phyloP scores from a whole-genome alignment of 2,888 invertebrate genomes.

The Acleris cristana region DNA sequence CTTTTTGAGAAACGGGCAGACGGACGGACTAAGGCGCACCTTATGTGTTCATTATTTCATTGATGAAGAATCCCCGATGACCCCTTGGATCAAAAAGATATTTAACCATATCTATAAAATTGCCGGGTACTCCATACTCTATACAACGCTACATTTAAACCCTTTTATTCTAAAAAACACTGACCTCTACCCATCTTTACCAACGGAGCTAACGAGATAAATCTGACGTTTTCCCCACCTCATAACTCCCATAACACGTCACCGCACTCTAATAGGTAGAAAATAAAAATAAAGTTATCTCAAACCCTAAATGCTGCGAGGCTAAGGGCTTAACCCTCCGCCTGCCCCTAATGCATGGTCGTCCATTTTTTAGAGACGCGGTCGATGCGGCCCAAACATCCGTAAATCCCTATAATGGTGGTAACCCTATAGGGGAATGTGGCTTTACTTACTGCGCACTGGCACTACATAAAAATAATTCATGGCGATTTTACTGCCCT shows the following conservation, averaged over 20 bases:
- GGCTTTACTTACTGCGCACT: slow-evolving; percentile 42
- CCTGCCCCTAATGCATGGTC: slow-evolving; percentile 62
- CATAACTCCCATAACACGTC: slow-evolving; percentile 26
- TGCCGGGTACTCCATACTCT: too few relatives aligned
- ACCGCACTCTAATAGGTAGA: slow-evolving; percentile 41
- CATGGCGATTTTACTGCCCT: slow-evolving; percentile 23
- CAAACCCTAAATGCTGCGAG: slow-evolving; percentile 42
- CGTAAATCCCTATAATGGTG: slow-evolving; percentile 67
- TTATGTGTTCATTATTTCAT: too few relatives aligned
- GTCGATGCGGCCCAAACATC: slow-evolving; percentile 63
- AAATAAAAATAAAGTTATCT: slow-evolving; percentile 55
- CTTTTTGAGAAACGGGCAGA: too few relatives aligned
- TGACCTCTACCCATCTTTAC: too few relatives aligned
- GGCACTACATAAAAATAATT: slow-evolving; percentile 41
- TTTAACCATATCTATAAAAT: too few relatives aligned
- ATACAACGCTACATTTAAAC: too few relatives aligned
- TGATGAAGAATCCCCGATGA: too few relatives aligned
- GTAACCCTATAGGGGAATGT: slow-evolving; percentile 54
- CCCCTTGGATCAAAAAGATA: too few relatives aligned
- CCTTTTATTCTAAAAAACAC: too few relatives aligned
- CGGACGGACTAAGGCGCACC: too few relatives aligned
- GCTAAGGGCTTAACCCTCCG: slow-evolving; percentile 62
- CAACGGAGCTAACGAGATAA: too few relatives aligned
- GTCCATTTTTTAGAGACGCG: slow-evolving; percentile 68
- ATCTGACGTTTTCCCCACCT: slow-evolving; percentile 14